phyloP scores from a whole-genome alignment of 2,113 vertebrate species.

The Ia io region DNA sequence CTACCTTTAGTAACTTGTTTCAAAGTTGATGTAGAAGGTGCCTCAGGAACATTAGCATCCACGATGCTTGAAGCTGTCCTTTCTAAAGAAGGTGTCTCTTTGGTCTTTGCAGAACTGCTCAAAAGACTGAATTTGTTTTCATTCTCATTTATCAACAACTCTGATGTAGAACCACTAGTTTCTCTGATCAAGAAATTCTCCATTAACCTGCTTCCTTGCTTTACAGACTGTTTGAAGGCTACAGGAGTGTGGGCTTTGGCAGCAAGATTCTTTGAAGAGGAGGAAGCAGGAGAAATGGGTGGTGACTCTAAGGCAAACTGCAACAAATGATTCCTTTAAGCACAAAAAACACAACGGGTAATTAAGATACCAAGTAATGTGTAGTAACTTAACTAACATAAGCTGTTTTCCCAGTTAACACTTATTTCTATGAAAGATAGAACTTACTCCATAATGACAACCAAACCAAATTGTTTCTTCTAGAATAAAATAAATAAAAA shows the following conservation, averaged over 20 bases:
- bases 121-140: slow-evolving; percentile 2
- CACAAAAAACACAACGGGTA: slow-evolving; percentile 29
- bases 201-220: slow-evolving; percentile 70
- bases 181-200: slow-evolving; percentile 79
- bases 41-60: slow-evolving; percentile 30
- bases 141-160: slow-evolving; percentile 15
- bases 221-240: slow-evolving; percentile 45
- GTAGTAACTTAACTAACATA: background rate
- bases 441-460: background rate
- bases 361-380: background rate
- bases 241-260: slow-evolving; percentile 71
- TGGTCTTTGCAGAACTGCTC: background rate
- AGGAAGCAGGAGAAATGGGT: slow-evolving; percentile 78
- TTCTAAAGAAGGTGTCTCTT: background rate
- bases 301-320: slow-evolving; percentile 83
- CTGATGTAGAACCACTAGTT: background rate
- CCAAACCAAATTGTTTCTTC: background rate
- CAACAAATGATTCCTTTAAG: slow-evolving; percentile 86
- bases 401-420: background rate
- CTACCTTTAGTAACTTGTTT: slow-evolving; percentile 89
- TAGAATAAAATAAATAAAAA: slow-evolving; percentile 32
- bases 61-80: slow-evolving; percentile 55
- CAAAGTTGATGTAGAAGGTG: slow-evolving; percentile 84
- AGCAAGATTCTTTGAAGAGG: slow-evolving; percentile 50
- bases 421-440: background rate